Evolutionary conservation across 2,888 invertebrate species (phyloP), one percentile per base, ranked within the genome.

Genomic region (Athalia rosae): DNA sequence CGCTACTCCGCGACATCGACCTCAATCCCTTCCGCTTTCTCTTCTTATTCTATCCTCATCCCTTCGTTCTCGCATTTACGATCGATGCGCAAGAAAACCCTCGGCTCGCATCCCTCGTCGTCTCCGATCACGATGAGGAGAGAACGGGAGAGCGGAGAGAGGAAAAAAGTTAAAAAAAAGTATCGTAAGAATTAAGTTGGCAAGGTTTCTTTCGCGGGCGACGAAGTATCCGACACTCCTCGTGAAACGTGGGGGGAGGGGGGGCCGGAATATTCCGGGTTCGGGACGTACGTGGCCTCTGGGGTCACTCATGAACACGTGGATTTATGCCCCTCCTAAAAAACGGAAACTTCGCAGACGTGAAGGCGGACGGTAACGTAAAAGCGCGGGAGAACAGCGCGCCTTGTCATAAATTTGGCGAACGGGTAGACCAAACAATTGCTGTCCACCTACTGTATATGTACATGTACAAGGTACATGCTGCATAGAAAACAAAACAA

Each of bases 291-390:
- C 74, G 74, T 74, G 61, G 74, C 74, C 62, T 43, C 61, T 48
- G 28, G 74, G 74, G 74, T 74, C 74, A 74, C 74, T 74, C 74
- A 62, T 74, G 61, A 74, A 74, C 74, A 62, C 74, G 74, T 59
- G 74, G 62, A 74, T 74, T 74, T 74, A 74, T 74, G 74, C 74
- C 48, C 48, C 48, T 61, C 74, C 74, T 74, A 74, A 74, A 74
- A 74, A 74, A 59, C 74, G 48, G 74, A 74, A 74, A 74, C 74
- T 61, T 58, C 58, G 71, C 71, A 58, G 58, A 43, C 58, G 56
- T 15, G 66, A 59, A 59, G 15, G 28, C 59, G 9, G 41, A 61
- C 61, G 61, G 28, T 67, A 62, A 58, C 11, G n/a, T n/a, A 9
- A 6, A 4, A 53, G 67, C 67, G 67, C 67, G 67, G 48, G 67